Evolutionary conservation across 2,797 vertebrate species (phyloP), one percentile per base, ranked within the genome.

Genomic region (Eulemur coronatus): DNA sequence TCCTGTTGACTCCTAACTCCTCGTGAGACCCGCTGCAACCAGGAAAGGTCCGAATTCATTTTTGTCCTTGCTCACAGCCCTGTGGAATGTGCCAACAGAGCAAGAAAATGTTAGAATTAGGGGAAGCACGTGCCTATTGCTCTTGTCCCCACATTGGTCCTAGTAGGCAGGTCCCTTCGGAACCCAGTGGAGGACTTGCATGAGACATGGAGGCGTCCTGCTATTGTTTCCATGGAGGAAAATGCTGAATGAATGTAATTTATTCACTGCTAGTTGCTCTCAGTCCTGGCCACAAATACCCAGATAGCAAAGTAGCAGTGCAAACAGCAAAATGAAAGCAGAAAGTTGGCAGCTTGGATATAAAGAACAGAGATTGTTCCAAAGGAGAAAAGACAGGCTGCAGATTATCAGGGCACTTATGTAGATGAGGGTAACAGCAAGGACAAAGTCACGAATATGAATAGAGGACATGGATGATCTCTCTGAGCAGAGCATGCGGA

Each of bases 381-480:
- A 73, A 94, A 91, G 43, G 76, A 97, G 67, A 78, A 96, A 52
- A 92, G 57, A 11, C 93, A 96, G 35, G 55, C 67, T 94, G 79
- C 72, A 33, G 76, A 78, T 65, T 24, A 38, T 72, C 63, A 84
- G 61, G 73, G 35, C n/a, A 0, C 30, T 50, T 76, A 38, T 48
- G 28, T 35, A 65, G 91, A 94, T 38, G 46, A 22, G 4, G 17
- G 38, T 46, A 79, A 73, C 22, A 82, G 12, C 78, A 89, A 81
- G 50, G 28, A 52, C 41, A 91, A 20, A 48, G 48, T 48, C 38
- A 17, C 4, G 14, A 5, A 26, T 52, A 73, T 0, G 46, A 81
- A 80, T 11, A 70, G 46, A 87, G 92, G 89, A 20, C 13, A 57
- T 24, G 41, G 69, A 3, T 0, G 7, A 81, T 89, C 14, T 88